Evolutionary conservation across 2,888 invertebrate genomes (phyloP).

Genomic region (Pollenia angustigena): DNA sequence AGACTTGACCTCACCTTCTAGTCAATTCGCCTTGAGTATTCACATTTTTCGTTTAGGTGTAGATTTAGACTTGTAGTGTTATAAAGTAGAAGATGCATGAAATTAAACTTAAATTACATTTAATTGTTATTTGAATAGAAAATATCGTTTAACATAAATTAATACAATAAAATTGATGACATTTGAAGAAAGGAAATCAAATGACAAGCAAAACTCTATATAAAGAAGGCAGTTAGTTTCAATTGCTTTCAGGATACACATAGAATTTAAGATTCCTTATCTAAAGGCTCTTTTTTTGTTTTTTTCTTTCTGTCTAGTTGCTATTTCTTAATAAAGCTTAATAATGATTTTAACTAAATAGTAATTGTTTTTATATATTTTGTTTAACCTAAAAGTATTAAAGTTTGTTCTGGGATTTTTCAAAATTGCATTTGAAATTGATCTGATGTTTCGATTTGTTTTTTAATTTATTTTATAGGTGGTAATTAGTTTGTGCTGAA

Average conservation of each 20-base stretch:
- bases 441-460: slow-evolving; percentile 58
- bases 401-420: slow-evolving; percentile 56
- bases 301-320: slow-evolving; percentile 1
- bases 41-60: background rate
- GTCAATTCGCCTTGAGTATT: too few species aligned
- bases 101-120: slow-evolving; percentile 31
- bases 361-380: slow-evolving; percentile 42
- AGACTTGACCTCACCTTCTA: too few species aligned
- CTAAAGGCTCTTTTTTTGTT: slow-evolving; percentile 19
- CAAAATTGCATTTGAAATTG: slow-evolving; percentile 38
- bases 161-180: slow-evolving; percentile 22
- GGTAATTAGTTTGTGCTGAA: slow-evolving; percentile 9
- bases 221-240: slow-evolving; percentile 40
- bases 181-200: slow-evolving; percentile 2
- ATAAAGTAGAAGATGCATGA: slow-evolving; percentile 40
- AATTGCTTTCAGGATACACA: background rate
- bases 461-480: slow-evolving; percentile 39
- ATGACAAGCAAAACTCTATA: slow-evolving; percentile 29
- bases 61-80: background rate
- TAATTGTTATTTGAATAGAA: slow-evolving; percentile 61
- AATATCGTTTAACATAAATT: slow-evolving; percentile 31
- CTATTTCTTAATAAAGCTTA: slow-evolving; percentile 74
- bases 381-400: slow-evolving; percentile 60
- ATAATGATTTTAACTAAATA: slow-evolving; percentile 72
- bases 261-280: background rate